Evolutionary conservation across 2,888 invertebrate species (phyloP).

Genomic region (Eupithecia pulchellata): DNA sequence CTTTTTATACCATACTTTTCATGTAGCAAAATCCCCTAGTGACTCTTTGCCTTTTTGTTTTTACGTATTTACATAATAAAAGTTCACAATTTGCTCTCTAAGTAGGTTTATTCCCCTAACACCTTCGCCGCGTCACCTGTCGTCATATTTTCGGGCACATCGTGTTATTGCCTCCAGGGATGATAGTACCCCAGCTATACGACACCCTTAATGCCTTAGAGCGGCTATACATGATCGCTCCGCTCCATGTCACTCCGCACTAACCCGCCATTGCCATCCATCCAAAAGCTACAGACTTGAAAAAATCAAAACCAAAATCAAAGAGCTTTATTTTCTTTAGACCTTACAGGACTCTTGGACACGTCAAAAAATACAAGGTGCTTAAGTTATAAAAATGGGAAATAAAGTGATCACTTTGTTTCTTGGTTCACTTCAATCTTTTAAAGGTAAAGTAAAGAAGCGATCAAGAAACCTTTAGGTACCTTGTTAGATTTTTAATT

Average conservation of each 20-base stretch:
- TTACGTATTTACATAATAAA: slow-evolving; percentile 14
- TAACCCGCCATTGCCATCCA: not conserved
- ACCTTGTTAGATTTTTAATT: too few species aligned
- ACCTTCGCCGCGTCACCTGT: slow-evolving; percentile 38
- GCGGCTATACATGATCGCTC: not conserved
- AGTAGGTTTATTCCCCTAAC: slow-evolving; percentile 32
- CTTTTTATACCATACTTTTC: not conserved
- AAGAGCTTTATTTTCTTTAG: too few species aligned
- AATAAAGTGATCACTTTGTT: too few species aligned
- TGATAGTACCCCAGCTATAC: not conserved
- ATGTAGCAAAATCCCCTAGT: not conserved
- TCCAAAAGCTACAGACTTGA: not conserved
- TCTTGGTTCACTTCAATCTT: too few species aligned
- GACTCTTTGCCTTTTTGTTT: slow-evolving; percentile 8
- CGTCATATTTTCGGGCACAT: slow-evolving; percentile 54
- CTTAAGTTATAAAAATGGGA: too few species aligned
- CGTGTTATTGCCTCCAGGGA: slow-evolving; percentile 5
- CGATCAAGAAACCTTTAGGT: too few species aligned
- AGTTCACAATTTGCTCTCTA: slow-evolving; percentile 18
- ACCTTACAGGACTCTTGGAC: too few species aligned
- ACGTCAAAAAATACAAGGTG: too few species aligned
- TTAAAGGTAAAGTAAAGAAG: too few species aligned
- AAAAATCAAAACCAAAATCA: too few species aligned
- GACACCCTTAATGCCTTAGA: slow-evolving; percentile 3
- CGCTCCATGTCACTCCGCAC: not conserved